A percentile compares a stretch with the other conserved stretches of the same genome.
phyloP scores from a whole-genome alignment of 2,113 vertebrate genomes.

The Pelecanus crispus region DNA sequence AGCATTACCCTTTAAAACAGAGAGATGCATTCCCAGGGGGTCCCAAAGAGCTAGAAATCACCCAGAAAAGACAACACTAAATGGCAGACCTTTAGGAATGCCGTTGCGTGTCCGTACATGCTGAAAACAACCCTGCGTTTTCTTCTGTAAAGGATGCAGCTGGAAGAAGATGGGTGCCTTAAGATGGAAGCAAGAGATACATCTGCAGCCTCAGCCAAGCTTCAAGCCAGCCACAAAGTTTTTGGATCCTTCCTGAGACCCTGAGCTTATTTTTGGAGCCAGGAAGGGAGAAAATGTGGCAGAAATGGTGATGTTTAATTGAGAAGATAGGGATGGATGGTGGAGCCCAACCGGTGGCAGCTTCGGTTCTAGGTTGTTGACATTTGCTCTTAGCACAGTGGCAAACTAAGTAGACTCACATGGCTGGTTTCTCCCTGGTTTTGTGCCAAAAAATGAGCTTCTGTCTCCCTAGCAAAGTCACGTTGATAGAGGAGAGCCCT shows the following conservation, averaged over 20 bases:
- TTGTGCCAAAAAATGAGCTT: not conserved
- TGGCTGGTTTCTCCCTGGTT: not conserved
- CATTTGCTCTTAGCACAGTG: not conserved
- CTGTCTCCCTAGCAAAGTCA: not conserved
- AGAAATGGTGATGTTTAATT: not conserved
- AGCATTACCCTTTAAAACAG: not conserved
- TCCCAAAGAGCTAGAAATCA: not conserved
- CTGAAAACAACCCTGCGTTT: accelerated
- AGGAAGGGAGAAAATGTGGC: not conserved
- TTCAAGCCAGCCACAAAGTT: not conserved
- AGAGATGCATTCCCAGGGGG: not conserved
- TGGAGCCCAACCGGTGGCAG: accelerated
- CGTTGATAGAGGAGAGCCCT: not conserved
- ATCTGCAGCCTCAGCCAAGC: not conserved
- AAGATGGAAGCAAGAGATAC: not conserved
- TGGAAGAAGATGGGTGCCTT: too few species aligned
- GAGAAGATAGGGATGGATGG: not conserved
- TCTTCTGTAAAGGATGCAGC: not conserved
- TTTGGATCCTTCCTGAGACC: not conserved
- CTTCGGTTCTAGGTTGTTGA: accelerated
- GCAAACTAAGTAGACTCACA: accelerated
- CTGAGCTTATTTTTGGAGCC: not conserved
- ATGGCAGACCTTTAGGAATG: not conserved
- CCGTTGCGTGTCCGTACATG: accelerated
- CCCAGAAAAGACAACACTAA: not conserved